Conservation (phyloP, 2,888 invertebrate genomes). For the Xylota sylvarum region DNA sequence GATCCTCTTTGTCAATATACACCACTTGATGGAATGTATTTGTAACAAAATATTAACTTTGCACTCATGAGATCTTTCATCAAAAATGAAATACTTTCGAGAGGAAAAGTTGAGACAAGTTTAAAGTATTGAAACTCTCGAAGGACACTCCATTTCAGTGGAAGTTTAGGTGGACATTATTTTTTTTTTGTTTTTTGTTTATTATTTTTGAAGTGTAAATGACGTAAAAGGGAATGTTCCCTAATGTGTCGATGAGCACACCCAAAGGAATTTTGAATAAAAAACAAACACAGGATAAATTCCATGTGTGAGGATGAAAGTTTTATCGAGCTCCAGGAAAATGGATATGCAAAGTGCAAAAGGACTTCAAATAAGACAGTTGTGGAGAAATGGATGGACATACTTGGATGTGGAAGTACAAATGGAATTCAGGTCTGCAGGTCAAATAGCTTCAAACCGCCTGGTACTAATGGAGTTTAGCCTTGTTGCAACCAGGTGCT, state of each 20-base stretch:
- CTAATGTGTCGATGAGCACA: slow-evolving; percentile 10
- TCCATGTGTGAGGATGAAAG: too few species aligned
- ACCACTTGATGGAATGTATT: slow-evolving; percentile 51
- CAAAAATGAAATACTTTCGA: slow-evolving; percentile 47
- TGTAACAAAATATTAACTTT: slow-evolving; percentile 65
- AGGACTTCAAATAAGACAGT: neutral
- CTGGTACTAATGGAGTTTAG: too few species aligned
- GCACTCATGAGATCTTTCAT: slow-evolving; percentile 66
- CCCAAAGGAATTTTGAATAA: slow-evolving; percentile 20
- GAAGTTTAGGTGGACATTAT: slow-evolving; percentile 46
- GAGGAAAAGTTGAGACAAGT: slow-evolving; percentile 37
- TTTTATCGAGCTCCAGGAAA: slow-evolving; percentile 16
- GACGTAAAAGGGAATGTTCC: slow-evolving; percentile 46
- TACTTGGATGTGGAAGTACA: too few species aligned
- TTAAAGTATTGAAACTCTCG: slow-evolving; percentile 39
- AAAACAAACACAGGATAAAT: neutral
- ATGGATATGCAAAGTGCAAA: slow-evolving; percentile 13
- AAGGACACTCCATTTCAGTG: slow-evolving; percentile 54
- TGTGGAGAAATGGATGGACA: neutral
- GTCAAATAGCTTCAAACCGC: too few species aligned
- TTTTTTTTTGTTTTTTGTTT: slow-evolving; percentile 14
- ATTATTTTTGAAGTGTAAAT: slow-evolving; percentile 37
- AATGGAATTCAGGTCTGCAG: neutral
- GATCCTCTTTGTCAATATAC: slow-evolving; percentile 20
- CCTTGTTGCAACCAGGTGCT: too few species aligned